Percentiles rank a stretch among this genome's conserved stretches.
phyloP scores from a whole-genome alignment of 2,797 vertebrate genomes.

The Acestrorhynchus altus region DNA sequence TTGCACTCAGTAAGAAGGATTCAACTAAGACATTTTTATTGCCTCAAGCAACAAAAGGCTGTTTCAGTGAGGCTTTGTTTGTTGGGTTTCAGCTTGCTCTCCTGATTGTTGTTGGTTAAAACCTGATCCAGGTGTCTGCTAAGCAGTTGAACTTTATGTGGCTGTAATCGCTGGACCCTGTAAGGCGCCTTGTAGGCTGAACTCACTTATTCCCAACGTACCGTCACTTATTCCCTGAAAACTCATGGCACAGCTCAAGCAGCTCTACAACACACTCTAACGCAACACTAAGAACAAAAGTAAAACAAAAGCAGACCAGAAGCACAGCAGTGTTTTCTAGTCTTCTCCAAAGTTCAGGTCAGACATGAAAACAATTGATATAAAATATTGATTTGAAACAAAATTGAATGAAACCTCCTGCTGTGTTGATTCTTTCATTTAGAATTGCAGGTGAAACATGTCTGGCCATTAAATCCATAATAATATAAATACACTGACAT shows the following conservation, averaged over 20 bases:
- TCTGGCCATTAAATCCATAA: no score
- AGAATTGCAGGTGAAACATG: no score
- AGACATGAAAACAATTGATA: no score
- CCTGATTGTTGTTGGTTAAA: not conserved
- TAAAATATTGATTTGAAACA: no score
- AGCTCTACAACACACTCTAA: not conserved
- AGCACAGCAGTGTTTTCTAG: not conserved
- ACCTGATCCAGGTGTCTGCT: not conserved
- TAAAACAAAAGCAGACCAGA: not conserved
- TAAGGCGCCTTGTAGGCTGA: constrained; percentile 2
- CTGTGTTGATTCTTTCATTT: no score
- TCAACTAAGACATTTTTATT: not conserved
- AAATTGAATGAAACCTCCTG: no score
- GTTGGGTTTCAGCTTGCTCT: not conserved
- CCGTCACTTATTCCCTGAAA: constrained; percentile 1
- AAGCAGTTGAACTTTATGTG: not conserved
- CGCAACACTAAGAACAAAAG: not conserved
- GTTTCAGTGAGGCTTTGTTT: not conserved
- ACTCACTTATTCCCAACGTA: constrained; percentile 3
- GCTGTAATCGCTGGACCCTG: not conserved
- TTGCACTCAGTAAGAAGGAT: no score
- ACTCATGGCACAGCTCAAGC: not conserved
- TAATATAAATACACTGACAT: no score
- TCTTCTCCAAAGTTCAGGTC: no score
- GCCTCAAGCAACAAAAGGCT: not conserved